Conservation (phyloP, 2,888 invertebrate genomes). For the Leptinotarsa peninsularis region DNA sequence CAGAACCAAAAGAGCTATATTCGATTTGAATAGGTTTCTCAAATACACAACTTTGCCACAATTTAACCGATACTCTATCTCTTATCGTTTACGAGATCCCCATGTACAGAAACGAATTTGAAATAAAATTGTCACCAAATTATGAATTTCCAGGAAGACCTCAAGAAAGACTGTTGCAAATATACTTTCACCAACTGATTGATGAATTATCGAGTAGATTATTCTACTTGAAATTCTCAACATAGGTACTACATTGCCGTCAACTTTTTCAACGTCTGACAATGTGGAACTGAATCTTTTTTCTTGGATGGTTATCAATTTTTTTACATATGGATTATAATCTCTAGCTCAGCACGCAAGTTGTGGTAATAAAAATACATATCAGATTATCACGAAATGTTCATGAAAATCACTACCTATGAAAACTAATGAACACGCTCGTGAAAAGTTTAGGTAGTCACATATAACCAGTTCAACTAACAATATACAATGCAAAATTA, state of each 20-base stretch:
- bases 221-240: neutral
- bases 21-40: too few relatives aligned
- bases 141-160: too few relatives aligned
- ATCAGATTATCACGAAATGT: constrained; percentile 51
- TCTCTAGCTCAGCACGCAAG: constrained; percentile 47
- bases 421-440: constrained; percentile 33
- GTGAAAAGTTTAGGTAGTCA: constrained; percentile 9
- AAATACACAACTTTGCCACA: too few relatives aligned
- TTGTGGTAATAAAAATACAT: constrained; percentile 48
- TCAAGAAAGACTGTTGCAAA: too few relatives aligned
- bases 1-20: too few relatives aligned
- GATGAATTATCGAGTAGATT: neutral
- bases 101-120: too few relatives aligned
- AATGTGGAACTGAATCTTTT: constrained; percentile 8
- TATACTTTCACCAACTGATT: too few relatives aligned
- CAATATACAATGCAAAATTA: neutral
- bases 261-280: neutral
- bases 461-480: neutral
- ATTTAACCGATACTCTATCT: too few relatives aligned
- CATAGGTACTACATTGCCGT: neutral
- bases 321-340: constrained; percentile 40
- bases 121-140: too few relatives aligned
- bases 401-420: constrained; percentile 41
- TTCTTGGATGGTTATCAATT: constrained; percentile 34
- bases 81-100: too few relatives aligned